Percentiles rank a stretch among this genome's conserved stretches.
Evolutionary conservation across 2,797 vertebrate species (phyloP).

Genomic region (Hapalemur alaotrensis): DNA sequence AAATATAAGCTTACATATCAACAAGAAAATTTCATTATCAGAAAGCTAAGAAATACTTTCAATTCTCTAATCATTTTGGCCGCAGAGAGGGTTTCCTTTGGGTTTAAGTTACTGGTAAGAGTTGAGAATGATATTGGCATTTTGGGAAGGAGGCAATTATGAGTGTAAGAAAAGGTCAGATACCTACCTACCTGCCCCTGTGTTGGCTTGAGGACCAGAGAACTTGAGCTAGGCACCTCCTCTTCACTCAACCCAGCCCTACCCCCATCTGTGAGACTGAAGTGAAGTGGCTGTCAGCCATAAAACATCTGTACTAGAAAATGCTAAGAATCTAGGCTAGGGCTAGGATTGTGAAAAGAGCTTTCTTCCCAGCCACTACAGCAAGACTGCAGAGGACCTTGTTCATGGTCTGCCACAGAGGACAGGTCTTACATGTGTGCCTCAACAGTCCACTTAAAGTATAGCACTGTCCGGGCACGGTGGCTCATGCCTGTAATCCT

Average conservation of each 20-base stretch:
- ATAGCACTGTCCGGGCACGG: neutral
- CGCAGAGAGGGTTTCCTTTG: neutral
- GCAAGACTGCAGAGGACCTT: neutral
- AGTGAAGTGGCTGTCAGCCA: neutral
- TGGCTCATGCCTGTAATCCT: no score
- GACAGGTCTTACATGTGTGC: neutral
- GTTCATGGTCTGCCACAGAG: no score
- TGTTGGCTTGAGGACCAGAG: neutral
- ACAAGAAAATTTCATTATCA: neutral
- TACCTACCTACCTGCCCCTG: accelerated
- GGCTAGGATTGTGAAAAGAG: neutral
- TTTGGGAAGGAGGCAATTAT: neutral
- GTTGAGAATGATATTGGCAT: neutral
- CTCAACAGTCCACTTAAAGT: neutral
- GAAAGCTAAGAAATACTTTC: neutral
- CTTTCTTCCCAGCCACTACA: neutral
- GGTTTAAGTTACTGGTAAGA: neutral
- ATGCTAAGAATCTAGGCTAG: neutral
- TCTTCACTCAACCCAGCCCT: neutral
- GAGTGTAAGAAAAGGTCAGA: neutral
- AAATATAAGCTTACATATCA: neutral
- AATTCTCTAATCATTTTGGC: neutral
- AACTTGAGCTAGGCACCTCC: neutral
- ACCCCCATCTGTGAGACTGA: neutral
- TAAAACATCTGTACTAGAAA: neutral